phyloP scores from a whole-genome alignment of 1,140 invertebrate genomes.

The Choristoneura fumiferana region DNA sequence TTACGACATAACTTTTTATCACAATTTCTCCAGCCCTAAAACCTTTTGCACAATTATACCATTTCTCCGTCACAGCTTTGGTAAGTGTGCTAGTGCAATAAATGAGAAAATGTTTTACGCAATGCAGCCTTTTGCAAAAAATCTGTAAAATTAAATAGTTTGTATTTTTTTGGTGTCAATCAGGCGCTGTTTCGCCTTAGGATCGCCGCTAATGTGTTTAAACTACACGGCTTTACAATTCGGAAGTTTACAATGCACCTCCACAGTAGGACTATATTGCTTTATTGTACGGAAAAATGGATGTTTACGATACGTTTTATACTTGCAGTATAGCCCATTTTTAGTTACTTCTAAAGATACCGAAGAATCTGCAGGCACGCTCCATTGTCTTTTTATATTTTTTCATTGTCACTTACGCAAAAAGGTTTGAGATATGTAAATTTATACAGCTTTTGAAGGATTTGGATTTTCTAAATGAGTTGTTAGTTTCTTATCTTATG shows the following conservation, averaged over 20 bases:
- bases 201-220: conserved; percentile 49
- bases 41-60: conserved; percentile 53
- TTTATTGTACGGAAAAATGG: conserved; percentile 60
- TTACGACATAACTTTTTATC: conserved; percentile 27
- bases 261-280: conserved; percentile 64
- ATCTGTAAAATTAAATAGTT: conserved; percentile 25
- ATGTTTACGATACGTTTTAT: conserved; percentile 55
- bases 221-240: conserved; percentile 52
- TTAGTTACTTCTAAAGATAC: conserved; percentile 45
- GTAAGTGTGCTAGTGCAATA: conserved; percentile 11
- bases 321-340: conserved; percentile 35
- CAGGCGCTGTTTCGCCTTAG: conserved; percentile 26
- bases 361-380: conserved; percentile 29
- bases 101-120: conserved; percentile 33
- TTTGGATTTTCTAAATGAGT: conserved; percentile 19
- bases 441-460: conserved; percentile 26
- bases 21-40: conserved; percentile 45
- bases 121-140: conserved; percentile 48
- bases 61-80: conserved; percentile 45
- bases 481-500: neutral
- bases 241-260: conserved; percentile 59
- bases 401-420: conserved; percentile 30
- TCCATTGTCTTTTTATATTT: conserved; percentile 27
- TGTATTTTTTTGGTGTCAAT: conserved; percentile 20
- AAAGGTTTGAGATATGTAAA: conserved; percentile 35